These are phyloP conservation scores for Suricata suricatta DNA, from an alignment of 2,113 vertebrate species.

Conservation along the genomic window DNA sequence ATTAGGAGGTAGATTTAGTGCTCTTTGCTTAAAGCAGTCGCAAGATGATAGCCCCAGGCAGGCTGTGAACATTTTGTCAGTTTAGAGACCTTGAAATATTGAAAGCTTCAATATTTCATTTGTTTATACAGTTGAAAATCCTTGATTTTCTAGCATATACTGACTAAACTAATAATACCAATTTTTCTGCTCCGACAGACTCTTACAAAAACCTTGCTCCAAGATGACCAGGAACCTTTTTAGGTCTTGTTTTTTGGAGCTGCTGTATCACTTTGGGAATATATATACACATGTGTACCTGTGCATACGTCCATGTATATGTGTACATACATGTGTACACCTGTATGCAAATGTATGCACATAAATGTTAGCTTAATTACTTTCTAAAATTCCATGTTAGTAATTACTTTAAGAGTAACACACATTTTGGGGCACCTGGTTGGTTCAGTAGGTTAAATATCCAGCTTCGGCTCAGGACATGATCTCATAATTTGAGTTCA, in stretches of 20 bases:
- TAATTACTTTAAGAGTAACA: background rate
- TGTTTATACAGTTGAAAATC: conserved; percentile 42
- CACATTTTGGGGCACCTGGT: background rate
- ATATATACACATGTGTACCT: background rate
- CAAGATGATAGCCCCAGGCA: background rate
- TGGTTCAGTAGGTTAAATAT: too few species aligned
- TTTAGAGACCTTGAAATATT: background rate
- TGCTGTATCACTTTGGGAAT: background rate
- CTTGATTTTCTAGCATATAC: background rate
- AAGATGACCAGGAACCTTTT: background rate
- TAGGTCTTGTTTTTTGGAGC: background rate
- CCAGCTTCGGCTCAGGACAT: too few species aligned
- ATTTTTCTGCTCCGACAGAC: background rate
- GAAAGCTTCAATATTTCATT: conserved; percentile 38
- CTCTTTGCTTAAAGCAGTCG: conserved; percentile 41
- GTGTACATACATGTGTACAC: accelerated
- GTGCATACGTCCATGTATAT: background rate
- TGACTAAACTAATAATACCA: background rate
- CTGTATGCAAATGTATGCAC: background rate
- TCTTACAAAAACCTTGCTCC: conserved; percentile 16
- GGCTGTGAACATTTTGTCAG: conserved; percentile 27
- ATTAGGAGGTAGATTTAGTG: conserved; percentile 33
- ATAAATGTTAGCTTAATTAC: background rate
- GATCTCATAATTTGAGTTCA: too few species aligned
- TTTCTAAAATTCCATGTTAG: background rate